Base-by-base conservation (phyloP, 2,113 vertebrate species). In the Suncus etruscus region DNA sequence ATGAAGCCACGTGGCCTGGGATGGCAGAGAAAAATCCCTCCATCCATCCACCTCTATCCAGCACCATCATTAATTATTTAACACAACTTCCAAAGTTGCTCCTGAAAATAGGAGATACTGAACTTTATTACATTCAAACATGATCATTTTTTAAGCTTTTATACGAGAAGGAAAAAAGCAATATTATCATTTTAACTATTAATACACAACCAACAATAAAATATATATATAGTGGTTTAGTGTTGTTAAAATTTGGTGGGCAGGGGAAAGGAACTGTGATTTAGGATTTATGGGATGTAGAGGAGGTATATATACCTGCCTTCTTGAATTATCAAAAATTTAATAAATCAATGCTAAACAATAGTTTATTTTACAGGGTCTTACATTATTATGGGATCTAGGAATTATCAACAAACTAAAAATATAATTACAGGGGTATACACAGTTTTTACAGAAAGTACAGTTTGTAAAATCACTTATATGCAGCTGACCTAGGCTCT, bases 271-370 rank as follows among this genome's bases (percentile, higher is more conserved):
- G 10, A 29, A 39, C 24, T 48, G 31, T 24, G 10, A 73, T 51
- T 73, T 74, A 29, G 11, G 74, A 58, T 91, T 89, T 82, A 74
- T 70, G 54, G 86, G 31, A 32, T 68, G 65, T 32, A 78, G 24
- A 25, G 25, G 24, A 51, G 11, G 3, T 70, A 86, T 70, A 86
- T 78, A 32, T 7, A 73, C 4, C 27, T 80, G 15, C 5, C 11
- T 86, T 32, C 11, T 79, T 47, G 16, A 24, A 66, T 51, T 78
- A 77, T 10, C 86, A 3, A 48, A 77, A 82, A 61, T 79, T 50
- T 89, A 75, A 45, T 31, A 68, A 85, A 89, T 8, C 51, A 74
- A 77, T 45, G 11, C 11, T 61, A 63, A 73, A 66, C 58, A 75
- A 87, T 48, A 32, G 74, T 9, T 87, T 58, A 90, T 66, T 7